These are phyloP conservation scores for Myocastor coypus DNA, from an alignment of 2,113 vertebrate genomes.

Conservation along the genomic window DNA sequence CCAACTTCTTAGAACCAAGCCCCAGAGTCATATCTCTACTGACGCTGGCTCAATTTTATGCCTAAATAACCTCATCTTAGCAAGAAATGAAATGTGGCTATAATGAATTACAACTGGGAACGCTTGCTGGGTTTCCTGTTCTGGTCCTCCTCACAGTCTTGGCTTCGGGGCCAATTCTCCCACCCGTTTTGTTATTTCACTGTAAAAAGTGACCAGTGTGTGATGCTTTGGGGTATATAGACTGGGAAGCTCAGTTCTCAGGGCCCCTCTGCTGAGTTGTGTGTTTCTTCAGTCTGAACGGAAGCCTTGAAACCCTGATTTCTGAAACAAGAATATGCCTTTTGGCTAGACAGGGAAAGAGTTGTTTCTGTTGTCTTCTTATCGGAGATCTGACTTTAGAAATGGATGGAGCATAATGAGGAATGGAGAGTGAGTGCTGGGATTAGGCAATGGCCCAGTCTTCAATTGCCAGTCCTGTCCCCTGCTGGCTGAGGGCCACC, in stretches of 20 bases:
- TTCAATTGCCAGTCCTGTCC: background rate
- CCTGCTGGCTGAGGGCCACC: background rate
- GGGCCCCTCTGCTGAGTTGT: background rate
- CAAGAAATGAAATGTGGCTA: background rate
- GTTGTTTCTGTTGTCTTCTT: background rate
- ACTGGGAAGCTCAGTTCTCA: background rate
- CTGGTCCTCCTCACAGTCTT: background rate
- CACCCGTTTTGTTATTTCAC: background rate
- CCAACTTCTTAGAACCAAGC: background rate
- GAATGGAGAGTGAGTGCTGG: accelerated
- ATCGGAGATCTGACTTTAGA: background rate
- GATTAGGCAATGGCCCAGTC: background rate
- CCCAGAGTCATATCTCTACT: background rate
- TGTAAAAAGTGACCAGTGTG: background rate
- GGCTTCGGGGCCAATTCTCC: accelerated
- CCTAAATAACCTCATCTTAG: background rate
- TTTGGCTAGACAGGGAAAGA: background rate
- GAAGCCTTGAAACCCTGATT: background rate
- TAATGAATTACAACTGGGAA: background rate
- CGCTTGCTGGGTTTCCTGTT: background rate
- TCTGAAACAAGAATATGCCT: background rate
- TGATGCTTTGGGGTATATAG: background rate
- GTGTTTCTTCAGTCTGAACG: background rate
- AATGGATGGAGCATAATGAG: accelerated
- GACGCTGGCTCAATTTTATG: background rate